phyloP scores from a whole-genome alignment of 2,888 invertebrate species.

The Caenorhabditis macrosperma region DNA sequence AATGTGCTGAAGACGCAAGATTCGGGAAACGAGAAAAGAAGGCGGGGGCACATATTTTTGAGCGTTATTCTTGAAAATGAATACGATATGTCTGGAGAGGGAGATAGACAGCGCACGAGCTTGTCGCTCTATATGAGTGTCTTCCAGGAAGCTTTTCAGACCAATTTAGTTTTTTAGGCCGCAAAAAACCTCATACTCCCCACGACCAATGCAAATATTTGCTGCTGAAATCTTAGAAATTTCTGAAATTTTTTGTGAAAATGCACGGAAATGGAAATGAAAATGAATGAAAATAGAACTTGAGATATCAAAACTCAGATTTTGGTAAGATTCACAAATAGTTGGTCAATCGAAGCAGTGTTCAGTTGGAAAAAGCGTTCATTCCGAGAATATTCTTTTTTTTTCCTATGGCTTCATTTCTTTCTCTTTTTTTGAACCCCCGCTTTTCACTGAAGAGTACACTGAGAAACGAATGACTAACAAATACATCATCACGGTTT shows the following conservation, averaged over 20 bases:
- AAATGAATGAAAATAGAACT: background rate
- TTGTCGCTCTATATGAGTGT: background rate
- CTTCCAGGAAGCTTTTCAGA: background rate
- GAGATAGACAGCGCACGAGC: background rate
- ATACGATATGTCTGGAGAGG: conserved; percentile 1
- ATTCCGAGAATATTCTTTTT: background rate
- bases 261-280: conserved; percentile 4
- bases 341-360: too few species aligned
- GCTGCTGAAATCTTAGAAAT: background rate
- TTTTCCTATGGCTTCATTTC: background rate
- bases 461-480: conserved; percentile 26
- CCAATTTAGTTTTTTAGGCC: background rate
- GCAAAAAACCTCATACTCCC: background rate
- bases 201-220: background rate
- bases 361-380: conserved; percentile 2
- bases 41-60: conserved; percentile 3
- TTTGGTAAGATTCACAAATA: background rate
- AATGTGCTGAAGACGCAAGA: background rate
- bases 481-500: conserved; percentile 18
- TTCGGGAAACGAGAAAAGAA: conserved; percentile 1
- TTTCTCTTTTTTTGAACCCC: background rate
- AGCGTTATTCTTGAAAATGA: background rate
- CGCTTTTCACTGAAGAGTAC: background rate
- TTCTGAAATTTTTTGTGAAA: background rate
- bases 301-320: background rate